A percentile compares a stretch with the other conserved stretches of the same genome.
Conservation (phyloP, 2,888 invertebrate species). For the Dascillus cervinus region DNA sequence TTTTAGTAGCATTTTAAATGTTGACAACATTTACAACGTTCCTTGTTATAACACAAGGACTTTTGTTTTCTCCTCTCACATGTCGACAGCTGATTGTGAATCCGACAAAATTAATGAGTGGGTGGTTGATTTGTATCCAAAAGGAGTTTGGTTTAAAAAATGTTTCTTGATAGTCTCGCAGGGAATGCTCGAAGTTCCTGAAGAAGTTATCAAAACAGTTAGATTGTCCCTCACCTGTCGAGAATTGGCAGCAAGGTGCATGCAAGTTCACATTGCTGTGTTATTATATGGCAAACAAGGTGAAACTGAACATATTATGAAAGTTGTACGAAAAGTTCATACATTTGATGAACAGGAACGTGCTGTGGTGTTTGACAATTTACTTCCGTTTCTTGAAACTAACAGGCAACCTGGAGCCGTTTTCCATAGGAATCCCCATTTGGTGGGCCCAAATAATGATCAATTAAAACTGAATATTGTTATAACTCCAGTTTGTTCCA, state of each 20-base stretch:
- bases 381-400: constrained; percentile 70
- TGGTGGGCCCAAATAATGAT: constrained; percentile 62
- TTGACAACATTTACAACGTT: constrained; percentile 72
- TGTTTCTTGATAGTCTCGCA: constrained; percentile 74
- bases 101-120: constrained; percentile 65
- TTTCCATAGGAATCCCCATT: constrained; percentile 40
- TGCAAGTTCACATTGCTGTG: constrained; percentile 48
- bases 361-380: constrained; percentile 66
- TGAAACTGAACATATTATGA: constrained; percentile 66
- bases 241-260: constrained; percentile 38
- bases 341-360: constrained; percentile 63
- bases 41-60: constrained; percentile 68
- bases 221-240: constrained; percentile 76
- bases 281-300: constrained; percentile 69
- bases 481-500: constrained; percentile 54
- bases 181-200: constrained; percentile 73
- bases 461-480: constrained; percentile 70
- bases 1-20: constrained; percentile 74
- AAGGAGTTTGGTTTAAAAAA: constrained; percentile 73
- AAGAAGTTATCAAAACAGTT: constrained; percentile 73
- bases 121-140: constrained; percentile 88
- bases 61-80: constrained; percentile 61
- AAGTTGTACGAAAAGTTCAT: constrained; percentile 63
- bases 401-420: constrained; percentile 54
- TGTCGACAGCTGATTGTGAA: constrained; percentile 54